Conservation (phyloP, 2,113 vertebrate genomes). For the Anarrhichthys ocellatus region DNA sequence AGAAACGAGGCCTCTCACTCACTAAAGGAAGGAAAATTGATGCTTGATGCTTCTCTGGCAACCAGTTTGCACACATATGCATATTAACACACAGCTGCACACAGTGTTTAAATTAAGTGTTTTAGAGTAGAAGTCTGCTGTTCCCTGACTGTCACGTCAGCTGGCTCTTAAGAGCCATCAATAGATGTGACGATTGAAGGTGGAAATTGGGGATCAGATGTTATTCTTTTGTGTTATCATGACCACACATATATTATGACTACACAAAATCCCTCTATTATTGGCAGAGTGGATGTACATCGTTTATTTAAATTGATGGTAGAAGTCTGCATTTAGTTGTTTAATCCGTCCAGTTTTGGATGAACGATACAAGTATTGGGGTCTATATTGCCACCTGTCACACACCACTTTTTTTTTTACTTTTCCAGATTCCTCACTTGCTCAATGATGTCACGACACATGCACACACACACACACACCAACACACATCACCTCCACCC, state of each 20-base stretch:
- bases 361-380: neutral
- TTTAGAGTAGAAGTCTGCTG: neutral
- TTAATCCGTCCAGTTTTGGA: neutral
- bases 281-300: neutral
- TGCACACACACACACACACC: neutral
- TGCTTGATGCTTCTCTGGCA: constrained; percentile 19
- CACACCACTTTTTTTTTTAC: neutral
- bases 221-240: neutral
- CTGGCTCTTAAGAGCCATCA: neutral
- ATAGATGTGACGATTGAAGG: constrained; percentile 5
- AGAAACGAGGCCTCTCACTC: constrained; percentile 63
- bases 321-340: neutral
- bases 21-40: constrained; percentile 45
- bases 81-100: constrained; percentile 49
- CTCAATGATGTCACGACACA: constrained; percentile 24
- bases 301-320: neutral
- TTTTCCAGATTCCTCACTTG: neutral
- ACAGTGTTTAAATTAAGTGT: constrained; percentile 26
- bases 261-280: neutral
- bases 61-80: constrained; percentile 44
- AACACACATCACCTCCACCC: constrained; percentile 8
- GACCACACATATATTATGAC: neutral
- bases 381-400: constrained; percentile 13
- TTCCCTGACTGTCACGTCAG: constrained; percentile 1
- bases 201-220: constrained; percentile 24